A percentile compares a stretch with the other conserved stretches of the same genome.
phyloP scores from a whole-genome alignment of 2,113 vertebrate species.

The Microcebus ravelobensis region DNA sequence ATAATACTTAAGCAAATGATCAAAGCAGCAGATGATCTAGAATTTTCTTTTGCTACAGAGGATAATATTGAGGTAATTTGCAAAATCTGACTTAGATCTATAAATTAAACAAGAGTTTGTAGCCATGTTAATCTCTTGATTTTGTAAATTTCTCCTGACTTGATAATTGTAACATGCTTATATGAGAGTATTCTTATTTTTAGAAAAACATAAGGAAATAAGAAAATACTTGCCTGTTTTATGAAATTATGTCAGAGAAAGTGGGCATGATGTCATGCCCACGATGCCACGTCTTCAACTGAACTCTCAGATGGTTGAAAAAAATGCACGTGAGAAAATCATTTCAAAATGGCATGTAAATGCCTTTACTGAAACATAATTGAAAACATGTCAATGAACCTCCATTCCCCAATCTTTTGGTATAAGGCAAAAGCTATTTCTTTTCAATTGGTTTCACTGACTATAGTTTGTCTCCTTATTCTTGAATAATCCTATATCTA shows the following conservation, averaged over 20 bases:
- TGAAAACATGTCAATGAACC: neutral
- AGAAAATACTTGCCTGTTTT: neutral
- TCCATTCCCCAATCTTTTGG: neutral
- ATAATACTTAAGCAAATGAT: neutral
- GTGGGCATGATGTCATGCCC: neutral
- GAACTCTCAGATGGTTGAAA: neutral
- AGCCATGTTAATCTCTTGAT: neutral
- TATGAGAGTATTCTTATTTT: neutral
- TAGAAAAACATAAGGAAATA: neutral
- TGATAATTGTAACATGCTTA: neutral
- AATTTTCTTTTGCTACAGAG: neutral
- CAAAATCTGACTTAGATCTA: neutral
- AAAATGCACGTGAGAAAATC: neutral
- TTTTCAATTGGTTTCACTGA: neutral
- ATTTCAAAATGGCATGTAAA: neutral
- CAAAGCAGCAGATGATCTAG: neutral
- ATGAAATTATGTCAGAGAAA: neutral
- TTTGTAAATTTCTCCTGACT: neutral
- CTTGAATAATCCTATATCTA: neutral
- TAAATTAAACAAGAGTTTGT: neutral
- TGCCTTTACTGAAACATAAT: neutral
- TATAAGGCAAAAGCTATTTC: neutral
- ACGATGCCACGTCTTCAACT: neutral
- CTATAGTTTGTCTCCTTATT: neutral
- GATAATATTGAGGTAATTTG: neutral